Conservation (phyloP, 2,888 invertebrate genomes). For the Noctua pronuba region DNA sequence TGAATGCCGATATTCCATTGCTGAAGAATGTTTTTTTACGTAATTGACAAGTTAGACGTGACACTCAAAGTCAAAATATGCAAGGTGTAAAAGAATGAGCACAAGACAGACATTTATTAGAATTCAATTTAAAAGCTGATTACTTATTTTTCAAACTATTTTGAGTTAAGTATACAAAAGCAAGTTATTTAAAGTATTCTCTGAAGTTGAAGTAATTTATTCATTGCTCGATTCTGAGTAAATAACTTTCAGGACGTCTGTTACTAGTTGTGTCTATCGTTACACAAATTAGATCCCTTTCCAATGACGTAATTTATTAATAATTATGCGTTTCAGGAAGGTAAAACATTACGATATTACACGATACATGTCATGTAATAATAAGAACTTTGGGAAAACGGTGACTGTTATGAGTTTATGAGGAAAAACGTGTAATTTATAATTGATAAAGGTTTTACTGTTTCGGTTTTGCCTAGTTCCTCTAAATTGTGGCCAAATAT, state of each 20-base stretch:
- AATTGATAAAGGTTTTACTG: not conserved
- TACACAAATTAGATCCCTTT: not conserved
- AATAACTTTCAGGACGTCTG: not conserved
- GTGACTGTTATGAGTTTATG: not conserved
- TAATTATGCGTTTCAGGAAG: not conserved
- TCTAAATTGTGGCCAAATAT: not conserved
- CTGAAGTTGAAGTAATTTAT: not conserved
- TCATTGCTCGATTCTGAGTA: not conserved
- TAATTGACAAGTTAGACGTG: constrained; percentile 20
- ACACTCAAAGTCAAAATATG: constrained; percentile 9
- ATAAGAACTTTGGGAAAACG: constrained; percentile 6
- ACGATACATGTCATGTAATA: not conserved
- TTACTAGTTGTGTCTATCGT: not conserved
- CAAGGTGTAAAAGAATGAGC: not conserved
- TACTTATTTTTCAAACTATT: not conserved
- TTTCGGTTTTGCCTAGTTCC: not conserved
- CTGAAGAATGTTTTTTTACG: constrained; percentile 14
- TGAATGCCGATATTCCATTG: constrained; percentile 23
- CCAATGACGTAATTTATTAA: not conserved
- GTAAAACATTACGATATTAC: constrained; percentile 1
- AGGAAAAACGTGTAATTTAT: constrained; percentile 12
- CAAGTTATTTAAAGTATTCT: not conserved
- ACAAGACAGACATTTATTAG: not conserved
- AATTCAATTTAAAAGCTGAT: not conserved
- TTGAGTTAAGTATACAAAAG: no score